Evolutionary conservation across 30 jellyfish, hydroid and myxozoan genomes (phyloP), one percentile per base, ranked within the genome.

Genomic region (Chironex yamaguchii): DNA sequence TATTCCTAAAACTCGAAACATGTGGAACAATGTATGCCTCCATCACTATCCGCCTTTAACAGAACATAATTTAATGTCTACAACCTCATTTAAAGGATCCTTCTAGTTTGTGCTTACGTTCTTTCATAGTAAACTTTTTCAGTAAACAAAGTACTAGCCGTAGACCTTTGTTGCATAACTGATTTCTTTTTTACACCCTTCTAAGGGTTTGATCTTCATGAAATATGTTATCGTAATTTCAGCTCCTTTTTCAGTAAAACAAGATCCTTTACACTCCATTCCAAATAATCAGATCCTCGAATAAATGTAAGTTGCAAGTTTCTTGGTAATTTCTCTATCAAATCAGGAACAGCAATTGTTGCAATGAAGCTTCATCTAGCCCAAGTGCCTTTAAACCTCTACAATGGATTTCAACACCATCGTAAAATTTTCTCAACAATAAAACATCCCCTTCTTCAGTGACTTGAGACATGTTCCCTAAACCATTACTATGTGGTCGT

Each of bases 21-120:
- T 25, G 27, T 21, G 73, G 48, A 74, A 74, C 87, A 36, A 74
- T 54, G 69, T 25, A 48, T n/a, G 79, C 79, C 1, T 74, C 76
- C 30, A 74, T 48, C 31, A n/a, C 51, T 17, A 32, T 20, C 84
- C 69, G 12, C 84, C 84, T 21, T 33, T 12, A 0, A 70, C 20
- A 29, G 70, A 20, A 36, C 71, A 70, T 70, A 30, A 22, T 17
- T 32, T 3, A 29, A 70, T n/a, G 28, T 70, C 71, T 70, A 70
- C 84, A 70, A 70, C 69, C 33, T 70, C 84, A 22, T 68, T 70
- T 21, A 34, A 23, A 22, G 68, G 6, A 35, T 26, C 84, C 71
- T 0, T 33, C 31, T 3, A 3, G 49, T 58, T 1, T 58, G 1
- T 58, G 24, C 73, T 58, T 53, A 53, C 71, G 71, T 53, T 53